Conservation (phyloP, 2,113 vertebrate species). For the Salvelinus alpinus region DNA sequence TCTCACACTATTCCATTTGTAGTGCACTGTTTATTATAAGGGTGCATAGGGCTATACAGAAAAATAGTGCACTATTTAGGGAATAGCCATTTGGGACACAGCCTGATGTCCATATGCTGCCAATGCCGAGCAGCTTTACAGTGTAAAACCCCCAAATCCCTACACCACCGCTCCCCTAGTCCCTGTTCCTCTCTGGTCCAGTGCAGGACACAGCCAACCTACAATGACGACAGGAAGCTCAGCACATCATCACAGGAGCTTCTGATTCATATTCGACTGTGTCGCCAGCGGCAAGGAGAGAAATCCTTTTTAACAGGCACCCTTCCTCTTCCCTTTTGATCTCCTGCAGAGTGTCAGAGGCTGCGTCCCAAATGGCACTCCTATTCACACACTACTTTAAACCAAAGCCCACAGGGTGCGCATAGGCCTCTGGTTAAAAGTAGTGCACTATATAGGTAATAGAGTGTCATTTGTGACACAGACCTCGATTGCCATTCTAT, state of each 20-base stretch:
- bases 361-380: slow-evolving; percentile 39
- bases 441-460: too few species aligned
- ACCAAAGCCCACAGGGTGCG: too few species aligned
- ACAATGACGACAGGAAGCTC: slow-evolving; percentile 50
- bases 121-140: slow-evolving; percentile 23
- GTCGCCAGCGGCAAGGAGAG: slow-evolving; percentile 30
- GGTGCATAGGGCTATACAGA: too few species aligned
- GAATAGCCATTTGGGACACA: too few species aligned
- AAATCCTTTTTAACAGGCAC: slow-evolving; percentile 47
- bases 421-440: too few species aligned
- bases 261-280: slow-evolving; percentile 65
- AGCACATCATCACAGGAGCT: slow-evolving; percentile 53
- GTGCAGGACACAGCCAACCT: slow-evolving; percentile 18
- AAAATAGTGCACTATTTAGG: too few species aligned
- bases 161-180: slow-evolving; percentile 15
- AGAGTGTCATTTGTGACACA: too few species aligned
- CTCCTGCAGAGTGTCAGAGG: slow-evolving; percentile 35
- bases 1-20: too few species aligned
- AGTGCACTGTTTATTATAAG: too few species aligned
- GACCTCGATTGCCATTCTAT: slow-evolving; percentile 51
- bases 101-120: too few species aligned
- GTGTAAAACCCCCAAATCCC: slow-evolving; percentile 20
- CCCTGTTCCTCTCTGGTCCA: slow-evolving; percentile 26
- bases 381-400: too few species aligned
- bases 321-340: slow-evolving; percentile 52